Evolutionary conservation across 2,113 vertebrate genomes (phyloP), one percentile per base, ranked within the genome.

Genomic region (Dicentrarchus labrax): DNA sequence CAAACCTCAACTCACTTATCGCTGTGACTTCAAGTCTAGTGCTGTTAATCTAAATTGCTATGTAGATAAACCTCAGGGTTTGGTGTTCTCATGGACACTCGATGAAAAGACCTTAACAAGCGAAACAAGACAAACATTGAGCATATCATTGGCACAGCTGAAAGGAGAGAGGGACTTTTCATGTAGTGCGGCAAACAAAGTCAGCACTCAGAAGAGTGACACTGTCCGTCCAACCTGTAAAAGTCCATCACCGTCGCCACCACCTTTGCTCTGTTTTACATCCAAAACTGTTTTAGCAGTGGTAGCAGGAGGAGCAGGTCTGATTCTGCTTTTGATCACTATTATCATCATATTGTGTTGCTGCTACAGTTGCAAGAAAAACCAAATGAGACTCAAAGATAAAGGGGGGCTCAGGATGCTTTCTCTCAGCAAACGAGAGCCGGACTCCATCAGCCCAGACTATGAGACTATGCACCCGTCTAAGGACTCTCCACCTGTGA

Each of bases 401-500:
- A 69, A 72, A 61, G 41, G 4, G 2, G 65, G 61, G 5, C 41
- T 90, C 22, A 75, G 54, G 47, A 88, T 89, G 89, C 41, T 75
- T 70, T 81, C 77, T 22, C 1, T 87, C 21, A 75, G 24, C 8
- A 76, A 74, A 47, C 47, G 1, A 17, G 74, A 67, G 3, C 7
- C 57, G 0, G 72, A 75, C 48, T 41, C 67, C 38, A n/a, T 12
- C 64, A 57, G 41, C 38, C 50, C 39, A 1, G 81, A 83, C 0
- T 93, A 94, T 6, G 90, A 92, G 71, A 89, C 80, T 0, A 87
- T 92, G 88, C 77, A 82, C 21, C n/a, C 22, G 1, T 15, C 19
- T 3, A 68, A 72, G 51, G 22, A 53, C 30, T 50, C 9, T 60
- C n/a, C 9, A 10, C 4, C 43, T 1, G 50, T 24, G 4, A 75